These are phyloP conservation scores for Podargus strigoides DNA, from an alignment of 2,797 vertebrate species.

Conservation along the genomic window DNA sequence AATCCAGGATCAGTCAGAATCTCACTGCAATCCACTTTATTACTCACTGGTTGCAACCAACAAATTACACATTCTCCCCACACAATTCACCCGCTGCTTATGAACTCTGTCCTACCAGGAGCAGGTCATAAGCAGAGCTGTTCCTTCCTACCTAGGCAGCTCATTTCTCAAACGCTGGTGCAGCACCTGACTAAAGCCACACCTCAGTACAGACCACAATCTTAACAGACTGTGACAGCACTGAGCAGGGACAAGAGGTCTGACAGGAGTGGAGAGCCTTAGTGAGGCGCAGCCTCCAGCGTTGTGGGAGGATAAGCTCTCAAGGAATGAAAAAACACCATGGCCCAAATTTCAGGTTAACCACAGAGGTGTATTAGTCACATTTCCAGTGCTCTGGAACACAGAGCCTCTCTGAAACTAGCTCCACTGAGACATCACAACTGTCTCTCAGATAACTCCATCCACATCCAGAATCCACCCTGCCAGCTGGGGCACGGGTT, in stretches of 20 bases:
- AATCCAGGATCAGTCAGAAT: background rate
- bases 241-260: background rate
- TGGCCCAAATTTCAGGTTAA: background rate
- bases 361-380: slow-evolving; percentile 1
- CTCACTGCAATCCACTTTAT: background rate
- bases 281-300: background rate
- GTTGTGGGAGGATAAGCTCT: background rate
- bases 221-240: background rate
- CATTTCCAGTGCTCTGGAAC: background rate
- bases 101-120: background rate
- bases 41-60: background rate
- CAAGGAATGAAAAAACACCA: background rate
- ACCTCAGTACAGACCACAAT: background rate
- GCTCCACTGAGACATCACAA: background rate
- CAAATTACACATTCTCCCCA: background rate
- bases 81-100: background rate
- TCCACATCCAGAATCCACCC: background rate
- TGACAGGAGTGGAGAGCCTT: background rate
- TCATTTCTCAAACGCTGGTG: background rate
- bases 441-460: background rate
- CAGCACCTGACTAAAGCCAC: background rate
- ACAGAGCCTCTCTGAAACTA: background rate
- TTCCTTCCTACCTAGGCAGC: background rate
- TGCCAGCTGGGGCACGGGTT: background rate
- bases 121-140: background rate